Evolutionary conservation across 53 echinoderm and acorn worm species (phyloP).

Genomic region (Paracentrotus lividus): DNA sequence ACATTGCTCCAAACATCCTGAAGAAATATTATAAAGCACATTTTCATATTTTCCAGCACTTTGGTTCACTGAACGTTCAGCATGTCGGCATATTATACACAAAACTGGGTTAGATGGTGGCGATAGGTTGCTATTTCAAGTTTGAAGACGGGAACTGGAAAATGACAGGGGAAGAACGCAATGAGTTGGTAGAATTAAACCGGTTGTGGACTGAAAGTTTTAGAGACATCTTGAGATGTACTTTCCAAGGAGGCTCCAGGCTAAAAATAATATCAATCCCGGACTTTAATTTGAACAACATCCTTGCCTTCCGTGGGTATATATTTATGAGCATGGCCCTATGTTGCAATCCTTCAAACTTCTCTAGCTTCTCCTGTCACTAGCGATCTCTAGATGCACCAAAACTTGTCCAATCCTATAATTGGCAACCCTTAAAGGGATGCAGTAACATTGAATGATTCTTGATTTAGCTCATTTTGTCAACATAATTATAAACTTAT

Average conservation of each 20-base stretch:
- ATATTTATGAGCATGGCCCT: not conserved
- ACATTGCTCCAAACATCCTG: not conserved
- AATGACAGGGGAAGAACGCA: not conserved
- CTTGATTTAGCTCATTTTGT: no score
- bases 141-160: not conserved
- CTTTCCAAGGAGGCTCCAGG: slow-evolving; percentile 10
- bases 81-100: not conserved
- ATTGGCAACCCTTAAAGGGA: no score
- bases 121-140: slow-evolving; percentile 7
- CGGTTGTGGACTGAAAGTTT: not conserved
- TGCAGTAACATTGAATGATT: no score
- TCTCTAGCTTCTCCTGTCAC: not conserved
- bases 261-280: slow-evolving; percentile 41
- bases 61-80: slow-evolving; percentile 16
- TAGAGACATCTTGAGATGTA: slow-evolving; percentile 17
- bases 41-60: not conserved
- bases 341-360: not conserved
- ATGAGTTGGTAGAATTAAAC: slow-evolving; percentile 18
- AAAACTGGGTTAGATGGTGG: slow-evolving; percentile 9
- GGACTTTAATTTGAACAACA: slow-evolving; percentile 33
- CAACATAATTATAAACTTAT: no score
- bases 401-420: no score
- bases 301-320: not conserved
- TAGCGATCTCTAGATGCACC: no score
- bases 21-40: not conserved